Percentiles rank a stretch among this genome's conserved stretches.
Evolutionary conservation across 2,888 invertebrate species (phyloP).

Genomic region (Rhyacophila evoluta): DNA sequence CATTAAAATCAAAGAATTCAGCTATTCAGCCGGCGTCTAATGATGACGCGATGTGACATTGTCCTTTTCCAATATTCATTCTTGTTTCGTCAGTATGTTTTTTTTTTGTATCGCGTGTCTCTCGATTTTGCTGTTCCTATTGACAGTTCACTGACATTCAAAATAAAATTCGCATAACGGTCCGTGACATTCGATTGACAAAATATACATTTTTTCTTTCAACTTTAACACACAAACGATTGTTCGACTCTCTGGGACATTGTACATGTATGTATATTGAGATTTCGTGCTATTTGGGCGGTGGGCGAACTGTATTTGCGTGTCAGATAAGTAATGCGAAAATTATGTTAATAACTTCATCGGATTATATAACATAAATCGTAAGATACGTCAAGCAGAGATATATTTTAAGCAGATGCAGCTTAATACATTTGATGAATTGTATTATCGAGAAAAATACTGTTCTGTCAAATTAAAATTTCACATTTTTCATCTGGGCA

Average conservation of each 20-base stretch:
- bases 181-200: constrained; percentile 19
- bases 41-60: not conserved
- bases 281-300: not conserved
- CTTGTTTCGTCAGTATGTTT: not conserved
- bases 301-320: constrained; percentile 2
- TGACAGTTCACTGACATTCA: constrained; percentile 33
- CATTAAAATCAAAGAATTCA: not conserved
- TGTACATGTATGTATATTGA: not conserved
- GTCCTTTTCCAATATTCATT: not conserved
- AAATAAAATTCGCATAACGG: constrained; percentile 32
- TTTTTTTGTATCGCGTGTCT: not conserved
- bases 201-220: constrained; percentile 1
- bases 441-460: not conserved
- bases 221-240: constrained; percentile 3
- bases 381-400: not conserved
- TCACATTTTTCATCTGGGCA: not conserved
- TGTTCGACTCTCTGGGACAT: not conserved
- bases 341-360: not conserved
- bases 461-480: not conserved
- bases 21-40: not conserved
- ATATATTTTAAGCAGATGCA: not conserved
- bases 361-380: not conserved
- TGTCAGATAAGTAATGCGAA: constrained; percentile 5
- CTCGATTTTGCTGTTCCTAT: not conserved
- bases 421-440: not conserved